Percentiles rank a stretch among this genome's conserved stretches.
phyloP scores from a whole-genome alignment of 2,797 vertebrate genomes.

The Sciurus vulgaris region DNA sequence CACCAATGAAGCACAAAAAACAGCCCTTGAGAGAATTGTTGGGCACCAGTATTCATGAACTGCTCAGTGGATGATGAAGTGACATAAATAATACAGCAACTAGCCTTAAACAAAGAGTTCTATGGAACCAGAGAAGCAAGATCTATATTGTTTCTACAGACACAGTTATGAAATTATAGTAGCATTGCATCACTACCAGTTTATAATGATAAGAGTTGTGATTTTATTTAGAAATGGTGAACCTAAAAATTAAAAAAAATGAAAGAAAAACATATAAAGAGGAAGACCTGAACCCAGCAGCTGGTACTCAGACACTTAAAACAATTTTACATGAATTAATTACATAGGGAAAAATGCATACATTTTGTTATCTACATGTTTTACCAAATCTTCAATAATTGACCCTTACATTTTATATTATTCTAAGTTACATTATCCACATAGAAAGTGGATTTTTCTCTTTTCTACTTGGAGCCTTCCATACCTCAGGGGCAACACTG shows the following conservation, averaged over 20 bases:
- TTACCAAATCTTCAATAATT: slow-evolving; percentile 41
- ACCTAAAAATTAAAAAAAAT: neutral
- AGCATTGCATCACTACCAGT: neutral
- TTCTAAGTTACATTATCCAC: slow-evolving; percentile 30
- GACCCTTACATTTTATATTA: neutral
- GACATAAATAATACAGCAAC: neutral
- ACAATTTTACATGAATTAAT: neutral
- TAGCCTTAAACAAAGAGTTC: neutral
- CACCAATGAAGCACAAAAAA: neutral
- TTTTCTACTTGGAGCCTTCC: neutral
- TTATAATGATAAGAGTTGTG: slow-evolving; percentile 1
- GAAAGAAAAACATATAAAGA: neutral
- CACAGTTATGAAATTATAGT: neutral
- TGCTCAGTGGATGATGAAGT: neutral
- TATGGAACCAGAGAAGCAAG: neutral
- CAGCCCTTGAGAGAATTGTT: neutral
- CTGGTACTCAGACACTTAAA: neutral
- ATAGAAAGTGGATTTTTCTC: neutral
- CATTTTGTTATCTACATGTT: neutral
- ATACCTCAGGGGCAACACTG: neutral
- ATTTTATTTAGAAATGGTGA: slow-evolving; percentile 39
- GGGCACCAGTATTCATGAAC: neutral
- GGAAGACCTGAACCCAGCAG: slow-evolving; percentile 9
- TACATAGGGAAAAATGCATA: neutral
- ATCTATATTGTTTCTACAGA: neutral